These are phyloP conservation scores for Syngnathus floridae DNA, from an alignment of 2,113 vertebrate genomes.

Conservation along the genomic window DNA sequence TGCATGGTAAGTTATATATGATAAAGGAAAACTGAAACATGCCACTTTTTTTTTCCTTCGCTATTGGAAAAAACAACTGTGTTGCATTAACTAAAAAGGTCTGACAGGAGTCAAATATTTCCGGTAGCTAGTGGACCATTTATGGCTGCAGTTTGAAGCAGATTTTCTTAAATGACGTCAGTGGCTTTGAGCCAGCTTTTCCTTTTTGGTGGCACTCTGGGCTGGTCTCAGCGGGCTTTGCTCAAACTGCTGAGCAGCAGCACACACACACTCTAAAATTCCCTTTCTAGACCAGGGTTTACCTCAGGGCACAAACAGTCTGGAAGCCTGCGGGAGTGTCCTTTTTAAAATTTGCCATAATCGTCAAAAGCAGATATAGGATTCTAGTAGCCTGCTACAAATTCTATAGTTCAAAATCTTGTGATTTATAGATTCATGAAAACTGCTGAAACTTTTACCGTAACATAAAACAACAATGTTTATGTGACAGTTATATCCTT, in stretches of 20 bases:
- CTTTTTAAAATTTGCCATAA: slow-evolving; percentile 39
- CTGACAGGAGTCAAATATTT: slow-evolving; percentile 84
- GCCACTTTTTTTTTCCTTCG: slow-evolving; percentile 24
- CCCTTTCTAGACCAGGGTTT: slow-evolving; percentile 83
- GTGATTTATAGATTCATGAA: background rate
- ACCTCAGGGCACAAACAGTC: slow-evolving; percentile 76
- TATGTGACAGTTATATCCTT: background rate
- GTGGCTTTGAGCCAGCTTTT: slow-evolving; percentile 85
- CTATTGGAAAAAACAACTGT: slow-evolving; percentile 5
- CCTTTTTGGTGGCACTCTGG: slow-evolving; percentile 81
- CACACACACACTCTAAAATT: slow-evolving; percentile 78
- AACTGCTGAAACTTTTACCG: background rate
- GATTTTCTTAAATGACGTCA: slow-evolving; percentile 92
- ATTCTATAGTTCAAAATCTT: slow-evolving; percentile 9
- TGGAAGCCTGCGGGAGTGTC: slow-evolving; percentile 41
- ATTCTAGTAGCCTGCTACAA: slow-evolving; percentile 24
- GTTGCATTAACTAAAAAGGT: slow-evolving; percentile 62
- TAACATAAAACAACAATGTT: background rate
- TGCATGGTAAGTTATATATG: slow-evolving; percentile 37
- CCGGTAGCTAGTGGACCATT: slow-evolving; percentile 76
- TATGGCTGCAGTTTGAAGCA: slow-evolving; percentile 79
- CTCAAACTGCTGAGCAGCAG: slow-evolving; percentile 76
- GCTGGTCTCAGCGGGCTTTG: slow-evolving; percentile 77
- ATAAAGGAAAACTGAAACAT: slow-evolving; percentile 49
- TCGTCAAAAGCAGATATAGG: slow-evolving; percentile 29